A percentile compares a stretch with the other conserved stretches of the same genome.
phyloP scores from a whole-genome alignment of 2,797 vertebrate species.

The Poeciliopsis gracilis region DNA sequence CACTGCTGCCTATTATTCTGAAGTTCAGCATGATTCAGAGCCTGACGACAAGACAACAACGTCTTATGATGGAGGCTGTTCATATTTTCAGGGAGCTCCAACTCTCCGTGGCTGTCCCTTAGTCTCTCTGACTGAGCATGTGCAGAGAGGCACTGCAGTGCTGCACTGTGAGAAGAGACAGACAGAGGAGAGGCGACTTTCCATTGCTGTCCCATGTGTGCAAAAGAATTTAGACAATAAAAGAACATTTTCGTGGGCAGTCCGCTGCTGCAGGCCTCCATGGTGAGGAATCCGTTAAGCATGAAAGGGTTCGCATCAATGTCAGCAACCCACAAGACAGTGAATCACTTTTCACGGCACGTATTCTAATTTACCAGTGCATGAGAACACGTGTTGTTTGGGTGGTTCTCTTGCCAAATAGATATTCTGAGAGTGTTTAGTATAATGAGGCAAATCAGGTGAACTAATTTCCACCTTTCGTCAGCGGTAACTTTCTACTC shows the following conservation, averaged over 20 bases:
- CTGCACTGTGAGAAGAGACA: slow-evolving; percentile 59
- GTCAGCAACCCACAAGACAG: slow-evolving; percentile 25
- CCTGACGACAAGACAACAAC: slow-evolving; percentile 11
- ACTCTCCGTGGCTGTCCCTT: slow-evolving; percentile 66
- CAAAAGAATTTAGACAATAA: slow-evolving; percentile 42
- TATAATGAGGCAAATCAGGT: neutral
- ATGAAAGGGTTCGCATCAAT: slow-evolving; percentile 42
- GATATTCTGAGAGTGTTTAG: slow-evolving; percentile 7
- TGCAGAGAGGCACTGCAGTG: slow-evolving; percentile 78
- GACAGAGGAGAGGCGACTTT: slow-evolving; percentile 44
- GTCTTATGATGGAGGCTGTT: slow-evolving; percentile 55
- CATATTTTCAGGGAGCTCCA: slow-evolving; percentile 62
- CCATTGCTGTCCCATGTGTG: slow-evolving; percentile 28
- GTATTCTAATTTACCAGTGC: neutral
- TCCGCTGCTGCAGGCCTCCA: slow-evolving; percentile 15
- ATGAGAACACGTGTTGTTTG: slow-evolving; percentile 12
- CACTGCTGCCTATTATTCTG: slow-evolving; percentile 6
- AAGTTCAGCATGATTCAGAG: slow-evolving; percentile 10
- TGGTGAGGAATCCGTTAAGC: slow-evolving; percentile 26
- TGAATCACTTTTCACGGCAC: slow-evolving; percentile 21
- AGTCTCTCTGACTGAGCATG: slow-evolving; percentile 72
- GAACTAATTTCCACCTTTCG: slow-evolving; percentile 13
- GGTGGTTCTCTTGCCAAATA: slow-evolving; percentile 4
- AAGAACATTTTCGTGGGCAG: slow-evolving; percentile 13
- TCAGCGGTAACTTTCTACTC: neutral